Base-by-base conservation (phyloP, 1,140 invertebrate species). In the Drosophila serrata region DNA sequence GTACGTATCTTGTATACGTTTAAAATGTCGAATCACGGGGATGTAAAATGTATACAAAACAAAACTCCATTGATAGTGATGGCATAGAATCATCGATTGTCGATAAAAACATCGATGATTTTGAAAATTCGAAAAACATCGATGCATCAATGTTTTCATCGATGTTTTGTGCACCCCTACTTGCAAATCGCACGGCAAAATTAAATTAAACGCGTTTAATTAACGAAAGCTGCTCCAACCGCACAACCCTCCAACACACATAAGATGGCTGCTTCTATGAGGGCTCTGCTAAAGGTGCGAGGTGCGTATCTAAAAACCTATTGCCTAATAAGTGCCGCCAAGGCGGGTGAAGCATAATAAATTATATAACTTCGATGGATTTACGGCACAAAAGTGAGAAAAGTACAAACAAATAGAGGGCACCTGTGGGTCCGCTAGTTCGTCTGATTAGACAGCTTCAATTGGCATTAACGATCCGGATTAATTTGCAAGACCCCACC, bases 191-290 rank as follows among this genome's bases (percentile, higher is more conserved):
- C n/a, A n/a, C n/a, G n/a, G n/a, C n/a, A n/a, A n/a, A n/a, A 55
- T 55, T 78, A 81, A 90, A 90, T 84, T 84, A 84, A 88, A 84
- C 79, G 82, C 82, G 78, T 72, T 88, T 75, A 85, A 88, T 76
- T 79, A 75, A 61, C 58, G 75, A 81, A 69, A 75, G 65, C 75
- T 84, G 85, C 56, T 88, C 74, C 64, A 77, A 81, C 58, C 76
- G 78, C 86, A 81, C 79, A 79, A 87, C 73, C 63, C n/a, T 55
- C 63, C 69, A 61, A 61, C 51, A 60, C 29, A 79, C 24, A 81
- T 59, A 82, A 61, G 49, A 92, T 92, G 91, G 91, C 91, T 80
- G 90, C 90, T 78, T 87, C 90, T 53, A 84, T 90, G 75, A 92
- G 90, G 65, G 84, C 80, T 67, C 73, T 92, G 67, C 80, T 92